Percentiles rank a stretch among this genome's conserved stretches.
Conservation (phyloP, 2,797 vertebrate genomes). For the Taenioides sp. region DNA sequence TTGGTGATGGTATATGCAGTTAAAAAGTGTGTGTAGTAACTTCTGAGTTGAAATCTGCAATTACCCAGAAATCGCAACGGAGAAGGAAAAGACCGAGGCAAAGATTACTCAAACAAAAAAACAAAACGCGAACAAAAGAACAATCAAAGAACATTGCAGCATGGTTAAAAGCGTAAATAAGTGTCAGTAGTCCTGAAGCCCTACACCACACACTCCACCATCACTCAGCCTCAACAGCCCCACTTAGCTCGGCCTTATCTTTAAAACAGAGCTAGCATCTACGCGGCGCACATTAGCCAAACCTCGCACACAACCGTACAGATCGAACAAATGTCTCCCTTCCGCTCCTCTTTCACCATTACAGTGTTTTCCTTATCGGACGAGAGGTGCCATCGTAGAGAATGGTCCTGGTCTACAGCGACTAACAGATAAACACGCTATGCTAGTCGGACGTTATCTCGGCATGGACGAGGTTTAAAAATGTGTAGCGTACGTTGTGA, state of each 20-base stretch:
- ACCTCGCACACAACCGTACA: not conserved
- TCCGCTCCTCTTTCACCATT: not conserved
- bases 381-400: constrained; percentile 8
- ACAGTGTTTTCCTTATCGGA: constrained; percentile 41
- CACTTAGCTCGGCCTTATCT: constrained; percentile 49
- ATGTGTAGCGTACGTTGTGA: constrained; percentile 12
- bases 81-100: not conserved
- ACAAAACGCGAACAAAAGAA: not conserved
- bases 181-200: constrained; percentile 51
- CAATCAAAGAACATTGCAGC: not conserved
- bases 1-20: too few species aligned
- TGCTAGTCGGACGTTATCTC: constrained; percentile 37
- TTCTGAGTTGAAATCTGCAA: too few species aligned
- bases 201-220: constrained; percentile 56
- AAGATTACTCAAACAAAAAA: too few species aligned
- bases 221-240: constrained; percentile 34
- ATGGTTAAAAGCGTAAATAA: not conserved
- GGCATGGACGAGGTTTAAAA: constrained; percentile 4
- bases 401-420: constrained; percentile 9
- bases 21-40: too few species aligned
- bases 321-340: constrained; percentile 25
- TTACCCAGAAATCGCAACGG: too few species aligned
- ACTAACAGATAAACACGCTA: constrained; percentile 46
- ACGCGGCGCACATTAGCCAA: constrained; percentile 9
- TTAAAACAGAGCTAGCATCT: constrained; percentile 41